Percentiles rank a stretch among this genome's conserved stretches.
Conservation (phyloP, 2,888 invertebrate genomes). For the Drosophila rubida region DNA sequence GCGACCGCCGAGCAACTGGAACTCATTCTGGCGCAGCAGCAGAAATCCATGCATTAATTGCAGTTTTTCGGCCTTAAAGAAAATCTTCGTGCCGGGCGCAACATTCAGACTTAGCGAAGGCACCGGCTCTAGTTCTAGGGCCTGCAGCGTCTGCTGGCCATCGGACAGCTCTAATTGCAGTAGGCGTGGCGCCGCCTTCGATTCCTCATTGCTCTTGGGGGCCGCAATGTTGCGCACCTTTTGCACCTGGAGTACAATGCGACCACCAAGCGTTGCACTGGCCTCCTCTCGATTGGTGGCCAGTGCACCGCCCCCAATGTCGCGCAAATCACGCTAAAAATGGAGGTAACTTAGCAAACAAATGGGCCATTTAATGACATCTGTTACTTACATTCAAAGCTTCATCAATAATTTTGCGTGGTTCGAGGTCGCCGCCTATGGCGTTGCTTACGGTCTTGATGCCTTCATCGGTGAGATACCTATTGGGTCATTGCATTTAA, state of each 20-base stretch:
- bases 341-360: neutral
- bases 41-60: slow-evolving; percentile 90
- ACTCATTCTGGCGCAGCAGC: slow-evolving; percentile 88
- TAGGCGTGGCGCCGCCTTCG: slow-evolving; percentile 92
- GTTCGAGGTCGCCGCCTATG: slow-evolving; percentile 85
- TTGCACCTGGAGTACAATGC: slow-evolving; percentile 94
- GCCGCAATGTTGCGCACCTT: slow-evolving; percentile 95
- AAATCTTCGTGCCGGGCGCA: slow-evolving; percentile 95
- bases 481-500: slow-evolving; percentile 1
- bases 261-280: slow-evolving; percentile 84
- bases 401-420: slow-evolving; percentile 87
- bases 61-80: slow-evolving; percentile 86
- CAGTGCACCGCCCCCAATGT: slow-evolving; percentile 91
- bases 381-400: slow-evolving; percentile 89
- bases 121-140: slow-evolving; percentile 91
- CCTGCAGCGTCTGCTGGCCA: slow-evolving; percentile 91
- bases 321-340: slow-evolving; percentile 88
- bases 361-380: neutral
- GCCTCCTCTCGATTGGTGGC: slow-evolving; percentile 87
- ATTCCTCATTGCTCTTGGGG: slow-evolving; percentile 95
- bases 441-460: slow-evolving; percentile 87
- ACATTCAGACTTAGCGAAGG: slow-evolving; percentile 91
- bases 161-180: slow-evolving; percentile 94
- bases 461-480: slow-evolving; percentile 91
- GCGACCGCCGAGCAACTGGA: slow-evolving; percentile 92